Evolutionary conservation across 2,888 invertebrate genomes (phyloP), one percentile per base, ranked within the genome.

Genomic region (Caenorhabditis becei): DNA sequence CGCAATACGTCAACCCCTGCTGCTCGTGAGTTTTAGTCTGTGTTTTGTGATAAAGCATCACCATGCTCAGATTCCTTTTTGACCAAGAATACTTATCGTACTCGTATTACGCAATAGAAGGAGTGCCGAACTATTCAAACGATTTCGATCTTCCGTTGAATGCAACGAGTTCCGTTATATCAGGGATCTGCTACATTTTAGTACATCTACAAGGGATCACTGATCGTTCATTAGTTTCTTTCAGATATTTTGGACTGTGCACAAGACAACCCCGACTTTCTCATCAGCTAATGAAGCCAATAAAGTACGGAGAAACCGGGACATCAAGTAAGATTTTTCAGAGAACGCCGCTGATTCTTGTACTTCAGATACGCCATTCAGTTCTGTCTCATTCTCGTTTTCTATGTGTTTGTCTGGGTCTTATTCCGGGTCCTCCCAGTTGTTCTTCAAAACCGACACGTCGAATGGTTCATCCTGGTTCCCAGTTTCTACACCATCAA

Each of bases 291-390:
- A 7, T 10, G 69, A 49, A 8, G 59, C 49, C 16, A 32, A 35
- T 0, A 49, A 49, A 51, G 2, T 11, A 1, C 26, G 51, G 37
- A 20, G 69, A 20, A 47, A 20, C 14, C 32, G 59, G 51, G 69
- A 69, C 10, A 69, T 67, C 11, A 28, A 41, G 66, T 66, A n/a
- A n/a, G n/a, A n/a, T n/a, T n/a, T n/a, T n/a, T n/a, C n/a, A n/a
- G n/a, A n/a, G n/a, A n/a, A n/a, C n/a, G n/a, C n/a, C n/a, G n/a
- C n/a, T n/a, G n/a, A n/a, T n/a, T n/a, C n/a, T n/a, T n/a, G n/a
- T n/a, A n/a, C n/a, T n/a, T n/a, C n/a, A n/a, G n/a, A n/a, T 85
- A 83, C 59, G 79, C 79, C 0, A 62, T 79, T 44, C 79, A 79
- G n/a, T 79, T 79, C 58, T 79, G 62, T 16, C 26, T 79, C n/a